These are phyloP conservation scores for Progne subis DNA, from an alignment of 2,113 vertebrate genomes.

Conservation along the genomic window DNA sequence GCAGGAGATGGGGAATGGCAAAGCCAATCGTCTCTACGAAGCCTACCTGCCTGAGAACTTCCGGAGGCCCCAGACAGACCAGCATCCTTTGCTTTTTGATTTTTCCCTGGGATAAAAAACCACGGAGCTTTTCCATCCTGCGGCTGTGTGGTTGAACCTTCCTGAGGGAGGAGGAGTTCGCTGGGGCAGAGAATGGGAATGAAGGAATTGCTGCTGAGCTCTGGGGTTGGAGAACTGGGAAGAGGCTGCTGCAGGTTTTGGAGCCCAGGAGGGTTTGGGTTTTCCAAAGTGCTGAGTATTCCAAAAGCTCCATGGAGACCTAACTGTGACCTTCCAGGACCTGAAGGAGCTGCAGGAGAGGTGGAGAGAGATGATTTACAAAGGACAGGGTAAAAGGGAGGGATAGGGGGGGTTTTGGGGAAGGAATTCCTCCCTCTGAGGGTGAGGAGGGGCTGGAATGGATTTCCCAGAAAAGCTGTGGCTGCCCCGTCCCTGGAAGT, in stretches of 20 bases:
- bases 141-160: background rate
- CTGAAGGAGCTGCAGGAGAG: background rate
- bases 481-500: background rate
- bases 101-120: background rate
- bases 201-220: background rate
- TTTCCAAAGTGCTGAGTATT: background rate
- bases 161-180: background rate
- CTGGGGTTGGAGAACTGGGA: background rate
- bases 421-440: background rate
- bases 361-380: background rate
- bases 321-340: background rate
- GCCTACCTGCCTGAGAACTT: slow-evolving; percentile 95
- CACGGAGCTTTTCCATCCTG: background rate
- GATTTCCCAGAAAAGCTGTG: background rate
- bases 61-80: slow-evolving; percentile 92
- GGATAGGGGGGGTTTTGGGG: background rate
- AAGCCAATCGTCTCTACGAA: slow-evolving; percentile 94
- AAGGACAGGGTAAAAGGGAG: background rate
- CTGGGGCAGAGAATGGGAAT: background rate
- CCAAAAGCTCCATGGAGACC: background rate
- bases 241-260: background rate
- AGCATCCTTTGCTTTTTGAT: slow-evolving; percentile 77
- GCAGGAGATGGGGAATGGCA: slow-evolving; percentile 97
- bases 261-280: background rate
- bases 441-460: background rate